Evolutionary conservation across 2,888 invertebrate species (phyloP).

Genomic region (Pyralis farinalis): DNA sequence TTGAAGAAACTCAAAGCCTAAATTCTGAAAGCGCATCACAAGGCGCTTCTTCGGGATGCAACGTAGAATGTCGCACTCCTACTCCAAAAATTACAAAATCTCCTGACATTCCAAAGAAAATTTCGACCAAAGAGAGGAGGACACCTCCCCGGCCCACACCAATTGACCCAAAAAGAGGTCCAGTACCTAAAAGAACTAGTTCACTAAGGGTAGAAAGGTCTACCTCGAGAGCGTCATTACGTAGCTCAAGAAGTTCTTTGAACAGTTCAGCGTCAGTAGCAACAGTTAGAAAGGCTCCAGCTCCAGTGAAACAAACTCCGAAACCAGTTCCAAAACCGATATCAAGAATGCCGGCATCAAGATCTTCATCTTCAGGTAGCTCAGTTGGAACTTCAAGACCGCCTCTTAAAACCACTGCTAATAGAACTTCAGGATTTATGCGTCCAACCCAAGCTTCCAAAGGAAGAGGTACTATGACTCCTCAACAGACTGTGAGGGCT

Average conservation of each 20-base stretch:
- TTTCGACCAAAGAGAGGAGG: constrained; percentile 72
- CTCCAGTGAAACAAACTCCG: constrained; percentile 57
- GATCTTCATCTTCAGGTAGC: constrained; percentile 71
- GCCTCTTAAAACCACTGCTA: constrained; percentile 48
- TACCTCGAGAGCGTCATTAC: constrained; percentile 88
- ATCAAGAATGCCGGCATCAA: constrained; percentile 66
- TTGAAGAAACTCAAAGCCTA: constrained; percentile 93
- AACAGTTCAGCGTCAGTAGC: constrained; percentile 91
- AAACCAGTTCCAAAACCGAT: constrained; percentile 70
- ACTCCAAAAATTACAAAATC: constrained; percentile 65
- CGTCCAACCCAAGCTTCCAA: constrained; percentile 92
- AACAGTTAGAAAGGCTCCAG: constrained; percentile 87
- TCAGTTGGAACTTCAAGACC: constrained; percentile 73
- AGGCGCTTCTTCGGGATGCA: constrained; percentile 89
- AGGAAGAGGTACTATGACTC: constrained; percentile 79
- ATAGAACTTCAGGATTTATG: constrained; percentile 86
- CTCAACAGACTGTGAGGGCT: constrained; percentile 49
- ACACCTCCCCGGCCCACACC: constrained; percentile 60
- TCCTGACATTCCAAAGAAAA: constrained; percentile 70
- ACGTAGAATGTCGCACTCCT: constrained; percentile 82
- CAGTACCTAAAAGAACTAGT: constrained; percentile 52
- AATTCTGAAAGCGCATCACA: constrained; percentile 93
- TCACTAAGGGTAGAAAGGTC: constrained; percentile 86
- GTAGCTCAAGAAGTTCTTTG: constrained; percentile 91
- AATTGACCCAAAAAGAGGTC: constrained; percentile 50